phyloP scores from a whole-genome alignment of 2,113 vertebrate species.

The Poicephalus gulielmi region DNA sequence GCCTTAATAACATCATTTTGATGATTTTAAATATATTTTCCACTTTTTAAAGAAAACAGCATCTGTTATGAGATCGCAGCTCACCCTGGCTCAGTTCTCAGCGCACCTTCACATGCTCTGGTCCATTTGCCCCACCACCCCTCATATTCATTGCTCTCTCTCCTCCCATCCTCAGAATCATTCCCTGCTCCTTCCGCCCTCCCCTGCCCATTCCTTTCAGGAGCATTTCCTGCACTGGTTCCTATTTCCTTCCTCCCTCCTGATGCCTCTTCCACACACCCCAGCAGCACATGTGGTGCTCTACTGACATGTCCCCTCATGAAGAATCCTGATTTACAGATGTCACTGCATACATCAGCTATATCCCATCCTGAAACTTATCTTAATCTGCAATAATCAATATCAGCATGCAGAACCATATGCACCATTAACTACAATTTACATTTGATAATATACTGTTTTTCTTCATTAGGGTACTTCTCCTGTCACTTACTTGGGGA shows the following conservation, averaged over 20 bases:
- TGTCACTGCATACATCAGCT: neutral
- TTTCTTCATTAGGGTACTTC: neutral
- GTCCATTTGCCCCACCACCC: neutral
- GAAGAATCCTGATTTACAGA: neutral
- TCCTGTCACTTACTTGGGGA: neutral
- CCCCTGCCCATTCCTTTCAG: neutral
- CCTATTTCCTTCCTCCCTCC: neutral
- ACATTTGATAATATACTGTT: conserved; percentile 25
- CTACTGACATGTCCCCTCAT: rapidly evolving
- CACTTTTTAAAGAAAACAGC: neutral
- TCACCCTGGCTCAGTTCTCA: rapidly evolving
- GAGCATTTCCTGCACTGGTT: rapidly evolving
- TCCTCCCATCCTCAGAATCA: neutral
- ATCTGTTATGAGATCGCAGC: neutral
- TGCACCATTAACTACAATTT: conserved; percentile 42
- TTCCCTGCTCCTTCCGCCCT: neutral
- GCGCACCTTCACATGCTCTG: neutral
- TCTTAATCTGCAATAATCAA: conserved; percentile 30
- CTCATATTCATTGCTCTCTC: rapidly evolving
- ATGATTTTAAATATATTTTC: neutral
- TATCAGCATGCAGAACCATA: neutral
- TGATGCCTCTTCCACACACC: neutral
- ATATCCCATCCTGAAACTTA: neutral
- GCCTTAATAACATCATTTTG: neutral
- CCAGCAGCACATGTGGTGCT: rapidly evolving